Evolutionary conservation across 92 coral and sea anemone species (phyloP).

Genomic region (Epizoanthus scotinus): DNA sequence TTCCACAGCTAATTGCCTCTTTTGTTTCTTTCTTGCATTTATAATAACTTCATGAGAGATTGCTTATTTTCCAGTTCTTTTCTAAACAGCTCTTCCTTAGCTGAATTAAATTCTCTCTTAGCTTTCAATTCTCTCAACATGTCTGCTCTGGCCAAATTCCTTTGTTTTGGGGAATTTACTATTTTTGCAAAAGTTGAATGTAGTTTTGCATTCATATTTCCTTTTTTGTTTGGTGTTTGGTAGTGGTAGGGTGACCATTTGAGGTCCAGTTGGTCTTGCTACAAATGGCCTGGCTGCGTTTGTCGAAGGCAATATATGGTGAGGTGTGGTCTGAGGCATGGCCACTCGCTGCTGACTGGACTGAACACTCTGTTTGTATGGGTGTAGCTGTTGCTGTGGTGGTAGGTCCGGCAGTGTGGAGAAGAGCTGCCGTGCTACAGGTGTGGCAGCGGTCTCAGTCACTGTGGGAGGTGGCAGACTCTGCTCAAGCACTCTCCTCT

Average conservation of each 20-base stretch:
- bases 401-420: slow-evolving; percentile 35
- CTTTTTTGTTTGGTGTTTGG: slow-evolving; percentile 31
- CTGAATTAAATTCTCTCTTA: no score
- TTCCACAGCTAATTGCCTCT: no score
- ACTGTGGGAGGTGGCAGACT: slow-evolving; percentile 40
- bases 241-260: background rate
- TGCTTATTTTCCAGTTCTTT: no score
- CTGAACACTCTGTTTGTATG: background rate
- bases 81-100: no score
- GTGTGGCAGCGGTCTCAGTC: background rate
- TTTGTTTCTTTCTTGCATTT: no score
- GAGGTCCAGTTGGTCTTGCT: no score
- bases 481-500: slow-evolving; percentile 47
- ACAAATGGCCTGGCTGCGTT: no score
- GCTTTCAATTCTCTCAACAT: no score
- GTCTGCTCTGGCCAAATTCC: slow-evolving; percentile 31
- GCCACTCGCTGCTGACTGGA: background rate
- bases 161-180: slow-evolving; percentile 20
- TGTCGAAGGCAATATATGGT: background rate
- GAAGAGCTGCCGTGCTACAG: slow-evolving; percentile 40
- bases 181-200: slow-evolving; percentile 32
- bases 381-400: background rate
- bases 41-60: no score
- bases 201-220: slow-evolving; percentile 17
- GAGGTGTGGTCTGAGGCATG: background rate